These are phyloP conservation scores for Camponotus fellah DNA, from an alignment of 2,888 invertebrate genomes.

Conservation along the genomic window DNA sequence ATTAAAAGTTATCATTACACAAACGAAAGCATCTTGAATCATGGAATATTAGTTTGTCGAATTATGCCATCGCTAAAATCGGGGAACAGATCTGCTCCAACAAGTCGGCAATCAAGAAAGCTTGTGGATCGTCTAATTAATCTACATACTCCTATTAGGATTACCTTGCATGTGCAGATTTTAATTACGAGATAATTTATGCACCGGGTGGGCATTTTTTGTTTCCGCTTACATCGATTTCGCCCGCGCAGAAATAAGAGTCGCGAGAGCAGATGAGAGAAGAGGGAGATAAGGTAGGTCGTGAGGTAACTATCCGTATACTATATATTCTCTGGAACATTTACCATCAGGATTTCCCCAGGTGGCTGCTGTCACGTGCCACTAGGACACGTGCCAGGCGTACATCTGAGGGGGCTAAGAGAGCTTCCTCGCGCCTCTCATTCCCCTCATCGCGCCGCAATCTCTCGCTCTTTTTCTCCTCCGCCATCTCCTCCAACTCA, in stretches of 20 bases:
- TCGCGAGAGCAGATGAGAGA: slow-evolving; percentile 44
- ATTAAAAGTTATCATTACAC: neutral
- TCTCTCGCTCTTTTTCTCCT: slow-evolving; percentile 53
- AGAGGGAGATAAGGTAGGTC: slow-evolving; percentile 57
- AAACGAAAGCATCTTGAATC: neutral
- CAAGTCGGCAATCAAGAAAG: neutral
- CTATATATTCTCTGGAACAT: slow-evolving; percentile 64
- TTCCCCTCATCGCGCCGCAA: slow-evolving; percentile 44
- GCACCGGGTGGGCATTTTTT: neutral
- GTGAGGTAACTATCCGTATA: slow-evolving; percentile 61
- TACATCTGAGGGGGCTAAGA: slow-evolving; percentile 69
- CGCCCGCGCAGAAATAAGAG: slow-evolving; percentile 20
- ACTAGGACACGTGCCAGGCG: slow-evolving; percentile 70
- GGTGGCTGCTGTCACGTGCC: slow-evolving; percentile 71
- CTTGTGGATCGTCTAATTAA: slow-evolving; percentile 1
- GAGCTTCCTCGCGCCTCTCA: slow-evolving; percentile 52
- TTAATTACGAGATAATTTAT: neutral
- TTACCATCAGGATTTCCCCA: slow-evolving; percentile 73
- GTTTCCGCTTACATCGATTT: slow-evolving; percentile 13
- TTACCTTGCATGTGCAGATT: neutral
- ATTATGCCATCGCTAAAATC: neutral
- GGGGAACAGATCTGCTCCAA: neutral
- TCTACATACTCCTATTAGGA: neutral
- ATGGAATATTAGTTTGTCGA: neutral
- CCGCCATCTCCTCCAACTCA: slow-evolving; percentile 1